phyloP scores from a whole-genome alignment of 2,797 vertebrate genomes.

The Stomatorhinus walkeri region DNA sequence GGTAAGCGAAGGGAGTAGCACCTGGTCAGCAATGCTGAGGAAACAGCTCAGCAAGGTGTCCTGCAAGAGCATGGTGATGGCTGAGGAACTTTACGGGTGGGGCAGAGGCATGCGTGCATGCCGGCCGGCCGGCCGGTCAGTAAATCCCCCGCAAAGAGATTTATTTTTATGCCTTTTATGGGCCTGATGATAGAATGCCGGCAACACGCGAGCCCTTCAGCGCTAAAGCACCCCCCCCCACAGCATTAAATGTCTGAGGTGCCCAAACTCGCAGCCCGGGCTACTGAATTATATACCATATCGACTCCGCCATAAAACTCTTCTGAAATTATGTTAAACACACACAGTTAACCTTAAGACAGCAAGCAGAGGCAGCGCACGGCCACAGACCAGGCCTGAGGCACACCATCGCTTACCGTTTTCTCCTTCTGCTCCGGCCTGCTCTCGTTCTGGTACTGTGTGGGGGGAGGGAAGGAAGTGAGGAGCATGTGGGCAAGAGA shows the following conservation, averaged over 20 bases:
- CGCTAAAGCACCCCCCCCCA: neutral
- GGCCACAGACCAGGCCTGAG: neutral
- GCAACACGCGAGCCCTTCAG: neutral
- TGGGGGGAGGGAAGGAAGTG: constrained; percentile 29
- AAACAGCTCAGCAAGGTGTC: constrained; percentile 90
- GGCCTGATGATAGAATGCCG: neutral
- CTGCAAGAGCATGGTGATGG: constrained; percentile 50
- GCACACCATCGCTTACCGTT: constrained; percentile 64
- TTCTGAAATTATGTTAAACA: neutral
- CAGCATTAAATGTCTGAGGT: neutral
- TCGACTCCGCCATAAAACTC: neutral
- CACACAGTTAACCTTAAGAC: neutral
- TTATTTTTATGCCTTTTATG: constrained; percentile 5
- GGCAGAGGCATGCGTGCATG: neutral
- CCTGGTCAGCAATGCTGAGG: constrained; percentile 92
- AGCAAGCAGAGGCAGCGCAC: neutral
- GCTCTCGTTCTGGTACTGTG: constrained; percentile 78
- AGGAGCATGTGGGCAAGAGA: neutral
- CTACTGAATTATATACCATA: neutral
- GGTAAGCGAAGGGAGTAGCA: constrained; percentile 88
- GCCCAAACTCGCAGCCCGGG: neutral
- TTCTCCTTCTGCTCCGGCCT: constrained; percentile 82
- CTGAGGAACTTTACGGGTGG: neutral
- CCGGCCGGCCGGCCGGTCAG: neutral
- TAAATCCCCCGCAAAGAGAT: neutral